phyloP scores from a whole-genome alignment of 2,888 invertebrate genomes.

The Heliconius hortense region DNA sequence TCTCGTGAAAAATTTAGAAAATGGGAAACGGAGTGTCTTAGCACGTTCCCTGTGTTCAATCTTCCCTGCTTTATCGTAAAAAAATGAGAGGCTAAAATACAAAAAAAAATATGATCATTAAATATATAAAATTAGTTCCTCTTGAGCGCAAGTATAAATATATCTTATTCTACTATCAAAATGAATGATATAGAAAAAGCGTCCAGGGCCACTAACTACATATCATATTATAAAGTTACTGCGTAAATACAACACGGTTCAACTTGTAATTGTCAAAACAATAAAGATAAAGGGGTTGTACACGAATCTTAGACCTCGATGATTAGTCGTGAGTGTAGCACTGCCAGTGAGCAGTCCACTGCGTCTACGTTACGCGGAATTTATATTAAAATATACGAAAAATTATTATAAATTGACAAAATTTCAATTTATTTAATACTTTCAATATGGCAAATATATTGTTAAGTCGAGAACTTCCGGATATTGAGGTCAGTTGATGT shows the following conservation, averaged over 20 bases:
- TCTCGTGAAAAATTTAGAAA: too few species aligned
- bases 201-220: neutral
- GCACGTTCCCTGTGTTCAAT: too few species aligned
- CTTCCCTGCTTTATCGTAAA: too few species aligned
- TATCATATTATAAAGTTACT: slow-evolving; percentile 1
- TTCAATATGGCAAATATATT: slow-evolving; percentile 76
- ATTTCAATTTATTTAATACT: slow-evolving; percentile 31
- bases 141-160: neutral
- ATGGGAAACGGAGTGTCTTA: too few species aligned
- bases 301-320: slow-evolving; percentile 6
- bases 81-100: too few species aligned
- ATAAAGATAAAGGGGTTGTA: slow-evolving; percentile 23
- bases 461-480: slow-evolving; percentile 88
- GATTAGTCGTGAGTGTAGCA: slow-evolving; percentile 68
- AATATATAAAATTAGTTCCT: neutral
- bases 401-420: neutral
- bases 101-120: too few species aligned
- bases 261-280: slow-evolving; percentile 24
- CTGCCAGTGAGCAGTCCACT: slow-evolving; percentile 80
- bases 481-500: slow-evolving; percentile 87
- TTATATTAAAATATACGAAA: slow-evolving; percentile 7
- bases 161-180: neutral
- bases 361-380: slow-evolving; percentile 45
- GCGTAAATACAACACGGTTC: slow-evolving; percentile 24
- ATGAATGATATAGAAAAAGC: neutral